Evolutionary conservation across 2,113 vertebrate species (phyloP).

Genomic region (Bufo bufo): DNA sequence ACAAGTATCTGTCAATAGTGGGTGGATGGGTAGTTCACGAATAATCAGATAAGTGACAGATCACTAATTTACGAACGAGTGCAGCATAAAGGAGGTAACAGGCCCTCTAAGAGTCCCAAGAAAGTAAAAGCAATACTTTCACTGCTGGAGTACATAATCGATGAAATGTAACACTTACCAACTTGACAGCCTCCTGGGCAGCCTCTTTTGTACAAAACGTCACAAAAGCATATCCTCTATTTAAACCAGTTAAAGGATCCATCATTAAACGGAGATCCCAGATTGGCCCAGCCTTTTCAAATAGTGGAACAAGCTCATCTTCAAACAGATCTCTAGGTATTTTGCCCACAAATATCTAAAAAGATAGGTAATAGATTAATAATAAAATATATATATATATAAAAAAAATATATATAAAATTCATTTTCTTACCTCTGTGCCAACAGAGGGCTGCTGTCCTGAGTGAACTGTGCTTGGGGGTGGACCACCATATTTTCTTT

Average conservation of each 20-base stretch:
- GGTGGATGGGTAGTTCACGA: no score
- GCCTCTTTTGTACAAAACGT: slow-evolving; percentile 98
- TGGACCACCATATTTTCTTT: slow-evolving; percentile 96
- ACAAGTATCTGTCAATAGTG: no score
- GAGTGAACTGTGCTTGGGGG: slow-evolving; percentile 91
- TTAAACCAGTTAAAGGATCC: slow-evolving; percentile 96
- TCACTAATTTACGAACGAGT: no score
- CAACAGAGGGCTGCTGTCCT: slow-evolving; percentile 88
- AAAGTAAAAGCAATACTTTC: neutral
- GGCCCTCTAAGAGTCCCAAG: no score
- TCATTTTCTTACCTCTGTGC: slow-evolving; percentile 97
- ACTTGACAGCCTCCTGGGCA: slow-evolving; percentile 94
- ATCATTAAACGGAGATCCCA: slow-evolving; percentile 99
- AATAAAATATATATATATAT: neutral
- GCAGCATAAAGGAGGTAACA: no score
- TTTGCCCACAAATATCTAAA: slow-evolving; percentile 96
- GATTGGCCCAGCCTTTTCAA: slow-evolving; percentile 96
- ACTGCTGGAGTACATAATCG: neutral
- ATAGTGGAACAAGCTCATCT: slow-evolving; percentile 95
- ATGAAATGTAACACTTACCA: slow-evolving; percentile 76
- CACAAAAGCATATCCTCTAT: slow-evolving; percentile 97
- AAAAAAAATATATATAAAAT: neutral
- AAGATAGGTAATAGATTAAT: slow-evolving; percentile 58
- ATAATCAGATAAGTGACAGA: no score
- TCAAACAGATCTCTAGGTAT: slow-evolving; percentile 97